Base-by-base conservation (phyloP, 2,113 vertebrate genomes). In the Willisornis vidua region DNA sequence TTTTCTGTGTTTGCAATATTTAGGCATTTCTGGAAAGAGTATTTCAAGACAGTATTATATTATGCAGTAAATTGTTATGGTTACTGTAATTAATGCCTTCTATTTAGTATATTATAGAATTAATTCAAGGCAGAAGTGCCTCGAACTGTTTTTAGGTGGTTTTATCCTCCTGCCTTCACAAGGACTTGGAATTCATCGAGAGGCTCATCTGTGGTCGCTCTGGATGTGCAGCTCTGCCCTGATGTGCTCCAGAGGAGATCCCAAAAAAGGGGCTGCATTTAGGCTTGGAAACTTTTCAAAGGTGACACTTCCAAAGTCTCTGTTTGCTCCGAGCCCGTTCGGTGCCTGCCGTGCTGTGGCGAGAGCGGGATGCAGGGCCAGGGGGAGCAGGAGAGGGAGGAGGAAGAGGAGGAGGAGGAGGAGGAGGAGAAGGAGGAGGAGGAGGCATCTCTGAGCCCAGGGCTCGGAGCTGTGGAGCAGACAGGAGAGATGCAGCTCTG, bases 301-400 rank as follows among this genome's bases (percentile, higher is more conserved):
- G 4, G 19, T 48, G 76, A 35, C 19, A 55, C 6, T 19, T 7
- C 79, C 20, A 1, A 14, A 14, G 52, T 35, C 48, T 11, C 7
- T 33, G 14, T 9, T 39, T 62, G 11, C 12, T 25, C n/a, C 0
- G 6, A 61, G 37, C 65, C 13, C 0, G 0, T 70, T 68, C 6
- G 0, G 0, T 31, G 16, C 55, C 37, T 48, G 39, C 49, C 0
- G 1, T 4, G 41, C 41, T 14, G 41, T 26, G 26, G 22, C 7
- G 37, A 24, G 11, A 15, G 55, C 33, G 45, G 61, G 57, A 49
- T 35, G 63, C 23, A 5, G 25, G 81, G 67, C 37, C 41, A 51
- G 52, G 9, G n/a, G 51, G 8, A 43, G 70, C 16, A 31, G 70
- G 68, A 33, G 28, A 29, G 15, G 28, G 26, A 43, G 26, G 18